Base-by-base conservation (phyloP, 2,888 invertebrate genomes). In the Latheticus oryzae region DNA sequence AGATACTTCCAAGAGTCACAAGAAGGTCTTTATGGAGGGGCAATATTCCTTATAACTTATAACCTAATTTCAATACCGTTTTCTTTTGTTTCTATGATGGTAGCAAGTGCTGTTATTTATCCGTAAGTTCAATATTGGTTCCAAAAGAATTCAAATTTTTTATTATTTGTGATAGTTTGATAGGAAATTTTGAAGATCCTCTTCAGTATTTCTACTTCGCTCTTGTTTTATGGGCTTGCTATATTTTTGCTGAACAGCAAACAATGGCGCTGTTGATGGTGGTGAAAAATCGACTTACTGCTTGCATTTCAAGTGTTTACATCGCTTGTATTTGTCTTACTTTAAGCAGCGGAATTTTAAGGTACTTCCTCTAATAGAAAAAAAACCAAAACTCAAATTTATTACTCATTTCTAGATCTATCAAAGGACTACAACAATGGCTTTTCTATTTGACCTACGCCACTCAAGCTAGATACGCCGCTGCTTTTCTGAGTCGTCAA, bases 1-100 rank as follows among this genome's bases (percentile, higher is more conserved):
- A 83, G 93, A 26, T 95, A 94, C 78, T 94, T 93, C 65, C 94
- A 95, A 73, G 96, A 96, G 72, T 87, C 90, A 0, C 88, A 94
- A 45, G 94, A 95, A 76, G 94, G 94, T 0, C 79, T 93, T 0
- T 96, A 96, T 76, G 89, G 91, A 1, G 95, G 95, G 0, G 89
- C 92, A 0, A 85, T 93, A 62, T 85, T 95, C 68, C 80, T 95
- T 0, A 80, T 93, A 0, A 88, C 93, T 0, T 93, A 93, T 78
- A 89, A 91, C 61, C 77, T 93, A 1, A 85, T 91, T 7, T 90
- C 91, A 0, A 78, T 95, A 53, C 94, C 95, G 0, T 88, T 94
- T 73, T 92, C 93, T 1, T 84, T 93, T 16, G 77, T 93, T 28
- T 89, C 90, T 1, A 84, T 89, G 0, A 81, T 88, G 19, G 85